Evolutionary conservation across 2,888 invertebrate species (phyloP), one percentile per base, ranked within the genome.

Genomic region (Netelia melanura): DNA sequence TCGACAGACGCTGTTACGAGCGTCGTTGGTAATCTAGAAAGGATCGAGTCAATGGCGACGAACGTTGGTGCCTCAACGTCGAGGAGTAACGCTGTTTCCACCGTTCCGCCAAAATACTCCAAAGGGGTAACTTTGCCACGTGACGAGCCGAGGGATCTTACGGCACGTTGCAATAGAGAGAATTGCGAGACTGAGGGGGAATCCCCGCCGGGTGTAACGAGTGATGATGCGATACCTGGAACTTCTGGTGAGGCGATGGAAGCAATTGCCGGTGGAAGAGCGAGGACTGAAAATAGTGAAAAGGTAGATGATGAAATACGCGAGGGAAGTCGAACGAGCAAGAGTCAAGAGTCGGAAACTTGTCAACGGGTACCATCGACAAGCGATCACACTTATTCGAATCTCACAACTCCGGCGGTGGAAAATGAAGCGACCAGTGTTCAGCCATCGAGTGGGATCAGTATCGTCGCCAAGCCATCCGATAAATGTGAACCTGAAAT

Each of bases 371-470:
- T 74, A 10, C 10, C 25, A 11, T 38, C 72, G 30, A 64, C 71
- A 43, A 86, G 86, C 64, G 91, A 92, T 88, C 92, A 91, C 56
- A 92, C 91, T 0, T 91, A 91, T 72, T 91, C 91, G 2, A 90
- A 90, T 82, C 43, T 88, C 56, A 83, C 84, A 10, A 77, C 61
- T 9, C 67, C 43, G 44, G 70, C 1, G 71, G 54, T 79, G 44
- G 68, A 14, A 21, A 68, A 1, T 62, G 71, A 62, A 23, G 10
- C 62, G 3, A 87, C 62, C 2, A 87, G 85, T 21, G 70, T 81
- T 52, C 89, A 86, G 58, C 65, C 90, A 14, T 89, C 89, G 1
- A 90, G 87, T 65, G 88, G 89, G 70, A 88, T 88, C 87, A 87
- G 9, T 88, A 88, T 3, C 85, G 88, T 75, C 81, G 89, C 52